Percentiles rank a stretch among this genome's conserved stretches.
Evolutionary conservation across 2,888 invertebrate genomes (phyloP).

Genomic region (Atethmia centrago): DNA sequence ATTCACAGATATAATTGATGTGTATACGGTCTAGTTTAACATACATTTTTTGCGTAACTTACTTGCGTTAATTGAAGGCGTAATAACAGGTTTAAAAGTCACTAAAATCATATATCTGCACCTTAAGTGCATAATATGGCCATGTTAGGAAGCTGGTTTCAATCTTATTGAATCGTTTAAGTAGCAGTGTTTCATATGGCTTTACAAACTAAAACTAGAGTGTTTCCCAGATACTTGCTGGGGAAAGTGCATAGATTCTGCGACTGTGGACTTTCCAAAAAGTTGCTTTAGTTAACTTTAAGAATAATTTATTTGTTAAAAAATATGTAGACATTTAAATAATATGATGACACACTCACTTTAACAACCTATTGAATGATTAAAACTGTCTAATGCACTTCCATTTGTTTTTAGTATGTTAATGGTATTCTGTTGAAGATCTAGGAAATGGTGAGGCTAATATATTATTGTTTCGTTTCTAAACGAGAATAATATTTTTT

Average conservation of each 20-base stretch:
- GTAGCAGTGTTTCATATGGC: slow-evolving; percentile 23
- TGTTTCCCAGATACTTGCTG: slow-evolving; percentile 4
- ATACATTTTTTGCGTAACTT: too few species aligned
- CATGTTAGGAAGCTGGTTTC: slow-evolving; percentile 14
- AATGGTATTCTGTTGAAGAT: background rate
- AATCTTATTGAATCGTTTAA: slow-evolving; percentile 8
- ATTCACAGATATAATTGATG: too few species aligned
- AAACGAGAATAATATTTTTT: background rate
- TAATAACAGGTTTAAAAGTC: too few species aligned
- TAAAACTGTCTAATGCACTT: background rate
- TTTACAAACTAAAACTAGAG: slow-evolving; percentile 30
- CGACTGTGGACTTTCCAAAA: background rate
- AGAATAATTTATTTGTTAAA: too few species aligned
- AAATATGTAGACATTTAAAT: too few species aligned
- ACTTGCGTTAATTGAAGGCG: too few species aligned
- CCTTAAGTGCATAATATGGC: slow-evolving; percentile 24
- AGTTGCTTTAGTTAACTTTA: background rate
- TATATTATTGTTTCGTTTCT: background rate
- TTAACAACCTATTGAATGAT: background rate
- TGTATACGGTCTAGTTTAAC: too few species aligned
- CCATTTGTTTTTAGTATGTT: background rate
- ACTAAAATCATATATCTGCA: too few species aligned
- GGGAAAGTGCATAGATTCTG: slow-evolving; percentile 8
- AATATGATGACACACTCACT: too few species aligned
- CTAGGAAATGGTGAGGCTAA: background rate